Percentiles rank a stretch among this genome's conserved stretches.
phyloP scores from a whole-genome alignment of 2,797 vertebrate species.

The Podargus strigoides region DNA sequence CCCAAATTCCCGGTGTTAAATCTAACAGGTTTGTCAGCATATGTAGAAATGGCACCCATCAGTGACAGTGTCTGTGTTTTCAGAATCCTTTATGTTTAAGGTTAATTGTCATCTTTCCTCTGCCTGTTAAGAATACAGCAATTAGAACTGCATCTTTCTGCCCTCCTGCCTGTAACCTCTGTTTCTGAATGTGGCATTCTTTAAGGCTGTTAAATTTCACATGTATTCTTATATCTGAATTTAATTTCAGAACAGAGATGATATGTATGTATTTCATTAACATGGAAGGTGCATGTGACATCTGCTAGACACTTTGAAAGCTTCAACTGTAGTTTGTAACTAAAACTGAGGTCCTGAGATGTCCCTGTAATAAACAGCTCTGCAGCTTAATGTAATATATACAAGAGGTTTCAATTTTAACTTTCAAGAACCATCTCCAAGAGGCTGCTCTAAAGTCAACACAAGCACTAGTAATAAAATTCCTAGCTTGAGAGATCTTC shows the following conservation, averaged over 20 bases:
- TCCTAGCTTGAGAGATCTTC: background rate
- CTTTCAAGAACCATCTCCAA: background rate
- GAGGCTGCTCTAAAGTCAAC: background rate
- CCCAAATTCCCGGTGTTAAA: background rate
- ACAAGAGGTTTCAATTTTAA: background rate
- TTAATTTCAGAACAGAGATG: background rate
- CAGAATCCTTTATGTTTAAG: background rate
- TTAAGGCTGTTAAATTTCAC: background rate
- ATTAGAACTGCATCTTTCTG: background rate
- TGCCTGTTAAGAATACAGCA: background rate
- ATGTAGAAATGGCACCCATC: background rate
- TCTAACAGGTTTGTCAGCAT: rapidly evolving
- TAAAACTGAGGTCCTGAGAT: background rate
- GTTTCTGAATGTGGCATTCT: background rate
- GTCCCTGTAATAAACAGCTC: background rate
- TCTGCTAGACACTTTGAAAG: background rate
- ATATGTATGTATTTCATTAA: background rate
- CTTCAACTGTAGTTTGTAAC: background rate
- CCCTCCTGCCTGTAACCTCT: background rate
- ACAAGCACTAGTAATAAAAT: background rate
- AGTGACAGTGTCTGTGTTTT: background rate
- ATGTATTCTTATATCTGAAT: background rate
- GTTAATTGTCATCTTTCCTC: background rate
- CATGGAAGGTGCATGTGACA: background rate
- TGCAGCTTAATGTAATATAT: background rate